Base-by-base conservation (phyloP, 2,797 vertebrate species). In the Adelosebastes latens region DNA sequence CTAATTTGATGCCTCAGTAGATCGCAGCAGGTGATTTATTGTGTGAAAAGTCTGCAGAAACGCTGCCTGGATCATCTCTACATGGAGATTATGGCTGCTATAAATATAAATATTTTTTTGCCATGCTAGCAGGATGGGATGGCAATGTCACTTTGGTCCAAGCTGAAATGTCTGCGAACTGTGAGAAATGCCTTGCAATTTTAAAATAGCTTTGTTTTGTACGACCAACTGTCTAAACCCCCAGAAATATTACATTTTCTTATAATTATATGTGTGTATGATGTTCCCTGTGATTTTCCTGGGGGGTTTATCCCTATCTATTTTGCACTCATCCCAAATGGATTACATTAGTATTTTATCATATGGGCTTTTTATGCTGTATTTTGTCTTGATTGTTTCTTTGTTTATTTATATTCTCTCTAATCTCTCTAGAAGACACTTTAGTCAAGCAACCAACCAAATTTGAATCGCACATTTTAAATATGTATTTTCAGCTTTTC, bases 1-100 rank as follows among this genome's bases (percentile, higher is more conserved):
- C 59, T 36, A 71, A 85, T 59, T 12, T 55, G 39, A 82, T 27
- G 46, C 52, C 16, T 78, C 24, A 72, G 49, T 25, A 36, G 60
- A 46, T 80, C 66, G 39, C 59, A 79, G 66, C 68, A 75, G 72
- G 73, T 6, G 34, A 55, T 22, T 25, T 16, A 27, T 14, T 11
- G 16, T 39, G 7, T 36, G 20, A 72, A 58, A 36, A n/a, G 22
- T 20, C 39, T 71, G 22, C 62, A 62, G 49, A 49, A 16, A 24
- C 22, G 31, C 24, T 10, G 42, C 25, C 22, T 75, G 32, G 29
- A 16, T 64, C 46, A 16, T 64, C 46, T 59, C 67, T 8, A 49
- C 12, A 27, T 14, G n/a, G 7, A 39, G 39, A 60, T 14, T n/a
- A 32, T 8, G 22, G 34, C 18, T 29, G 69, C 25, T 36, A 22